Conservation (phyloP, 2,888 invertebrate species). For the Drosophila putrida region DNA sequence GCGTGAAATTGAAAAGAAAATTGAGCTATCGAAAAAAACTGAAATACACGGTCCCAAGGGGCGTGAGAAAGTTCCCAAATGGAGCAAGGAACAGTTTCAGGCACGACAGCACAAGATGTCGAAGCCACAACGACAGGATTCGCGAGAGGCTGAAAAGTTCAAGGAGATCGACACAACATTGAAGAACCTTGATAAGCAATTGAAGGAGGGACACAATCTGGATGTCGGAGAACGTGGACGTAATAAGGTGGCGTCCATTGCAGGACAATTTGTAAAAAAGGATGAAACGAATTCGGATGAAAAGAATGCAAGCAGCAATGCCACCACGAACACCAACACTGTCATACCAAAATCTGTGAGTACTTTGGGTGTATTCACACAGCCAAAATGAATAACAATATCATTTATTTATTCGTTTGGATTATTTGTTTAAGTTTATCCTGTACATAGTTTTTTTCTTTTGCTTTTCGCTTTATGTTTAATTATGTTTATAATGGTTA, state of each 20-base stretch:
- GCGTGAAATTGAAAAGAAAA: conserved; percentile 95
- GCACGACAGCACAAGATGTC: conserved; percentile 90
- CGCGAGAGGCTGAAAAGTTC: conserved; percentile 88
- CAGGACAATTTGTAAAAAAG: conserved; percentile 89
- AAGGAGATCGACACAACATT: conserved; percentile 91
- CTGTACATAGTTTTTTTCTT: conserved; percentile 34
- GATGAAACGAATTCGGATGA: conserved; percentile 84
- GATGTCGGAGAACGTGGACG: conserved; percentile 88
- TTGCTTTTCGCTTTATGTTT: conserved; percentile 39
- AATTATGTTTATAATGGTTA: conserved; percentile 18
- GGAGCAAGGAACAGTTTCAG: conserved; percentile 93
- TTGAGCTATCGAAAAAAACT: conserved; percentile 87
- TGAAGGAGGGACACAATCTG: conserved; percentile 91
- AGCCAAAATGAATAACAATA: conserved; percentile 15
- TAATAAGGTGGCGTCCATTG: conserved; percentile 94
- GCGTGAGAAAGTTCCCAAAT: conserved; percentile 94
- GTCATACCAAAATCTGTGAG: conserved; percentile 85
- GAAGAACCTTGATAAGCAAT: conserved; percentile 90
- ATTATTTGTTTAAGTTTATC: conserved; percentile 14
- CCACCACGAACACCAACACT: conserved; percentile 69
- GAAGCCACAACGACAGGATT: conserved; percentile 88
- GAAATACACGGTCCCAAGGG: conserved; percentile 85
- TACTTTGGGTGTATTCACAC: conserved; percentile 67
- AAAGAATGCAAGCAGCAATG: conserved; percentile 78
- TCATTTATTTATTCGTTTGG: conserved; percentile 24